Conservation (phyloP, 2,888 invertebrate species). For the Conistra vaccinii region DNA sequence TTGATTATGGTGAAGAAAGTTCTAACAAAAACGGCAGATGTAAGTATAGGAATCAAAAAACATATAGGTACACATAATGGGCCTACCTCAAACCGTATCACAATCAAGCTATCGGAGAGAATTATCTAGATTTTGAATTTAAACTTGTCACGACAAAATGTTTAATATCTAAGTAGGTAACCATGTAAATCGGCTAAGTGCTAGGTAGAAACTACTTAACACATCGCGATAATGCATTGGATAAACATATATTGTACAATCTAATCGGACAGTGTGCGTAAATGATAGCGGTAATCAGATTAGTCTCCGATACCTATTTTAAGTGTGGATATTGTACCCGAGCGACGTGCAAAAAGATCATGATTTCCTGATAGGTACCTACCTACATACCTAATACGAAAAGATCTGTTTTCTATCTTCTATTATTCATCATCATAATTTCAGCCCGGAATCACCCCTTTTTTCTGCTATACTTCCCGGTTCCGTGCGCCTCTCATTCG, state of each 20-base stretch:
- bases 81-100: slow-evolving; percentile 24
- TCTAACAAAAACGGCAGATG: background rate
- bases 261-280: slow-evolving; percentile 48
- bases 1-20: background rate
- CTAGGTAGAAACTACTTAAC: slow-evolving; percentile 50
- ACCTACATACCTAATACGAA: background rate
- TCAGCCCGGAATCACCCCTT: no score
- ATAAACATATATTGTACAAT: slow-evolving; percentile 50
- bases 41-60: background rate
- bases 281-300: slow-evolving; percentile 55
- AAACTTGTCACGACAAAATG: slow-evolving; percentile 11
- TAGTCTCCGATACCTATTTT: slow-evolving; percentile 37
- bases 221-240: slow-evolving; percentile 47
- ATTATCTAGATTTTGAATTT: slow-evolving; percentile 17
- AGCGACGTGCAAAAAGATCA: background rate
- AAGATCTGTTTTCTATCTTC: background rate
- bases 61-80: background rate
- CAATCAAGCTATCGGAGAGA: slow-evolving; percentile 6
- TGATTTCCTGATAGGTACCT: background rate
- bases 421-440: background rate
- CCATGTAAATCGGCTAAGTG: slow-evolving; percentile 50
- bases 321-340: slow-evolving; percentile 2
- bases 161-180: slow-evolving; percentile 52
- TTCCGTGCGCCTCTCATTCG: no score
- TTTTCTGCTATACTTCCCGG: no score